Conservation (phyloP, 2,888 invertebrate species). For the Synergus itoensis region DNA sequence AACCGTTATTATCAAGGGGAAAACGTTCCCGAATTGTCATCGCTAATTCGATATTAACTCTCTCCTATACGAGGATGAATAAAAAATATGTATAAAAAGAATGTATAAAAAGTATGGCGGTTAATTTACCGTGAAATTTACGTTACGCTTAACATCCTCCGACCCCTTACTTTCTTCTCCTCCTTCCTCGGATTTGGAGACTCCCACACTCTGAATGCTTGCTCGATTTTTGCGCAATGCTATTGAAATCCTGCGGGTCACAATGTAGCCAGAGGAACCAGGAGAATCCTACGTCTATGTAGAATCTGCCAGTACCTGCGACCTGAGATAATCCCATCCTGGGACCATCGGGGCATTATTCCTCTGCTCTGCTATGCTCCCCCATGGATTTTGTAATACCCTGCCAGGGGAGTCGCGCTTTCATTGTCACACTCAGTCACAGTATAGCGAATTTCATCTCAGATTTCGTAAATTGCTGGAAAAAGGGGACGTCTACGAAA, state of each 20-base stretch:
- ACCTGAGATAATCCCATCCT: constrained; percentile 77
- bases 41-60: too few relatives aligned
- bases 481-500: constrained; percentile 43
- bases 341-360: constrained; percentile 64
- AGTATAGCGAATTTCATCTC: constrained; percentile 61
- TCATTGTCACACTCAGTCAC: constrained; percentile 64
- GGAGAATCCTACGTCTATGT: constrained; percentile 46
- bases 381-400: constrained; percentile 65
- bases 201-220: constrained; percentile 69
- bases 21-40: neutral
- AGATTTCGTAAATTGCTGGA: constrained; percentile 54
- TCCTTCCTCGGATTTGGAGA: constrained; percentile 50
- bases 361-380: constrained; percentile 55
- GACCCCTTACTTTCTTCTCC: constrained; percentile 11
- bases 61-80: too few relatives aligned
- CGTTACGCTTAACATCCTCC: neutral
- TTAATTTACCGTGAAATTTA: constrained; percentile 8
- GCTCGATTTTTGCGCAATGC: constrained; percentile 50
- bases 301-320: constrained; percentile 65
- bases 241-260: constrained; percentile 51
- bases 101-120: neutral
- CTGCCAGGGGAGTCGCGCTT: constrained; percentile 53
- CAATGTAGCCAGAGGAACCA: constrained; percentile 60
- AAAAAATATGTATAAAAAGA: too few relatives aligned
- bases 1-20: neutral